These are phyloP conservation scores for Protonibea diacanthus DNA, from an alignment of 2,797 vertebrate genomes.

Conservation along the genomic window DNA sequence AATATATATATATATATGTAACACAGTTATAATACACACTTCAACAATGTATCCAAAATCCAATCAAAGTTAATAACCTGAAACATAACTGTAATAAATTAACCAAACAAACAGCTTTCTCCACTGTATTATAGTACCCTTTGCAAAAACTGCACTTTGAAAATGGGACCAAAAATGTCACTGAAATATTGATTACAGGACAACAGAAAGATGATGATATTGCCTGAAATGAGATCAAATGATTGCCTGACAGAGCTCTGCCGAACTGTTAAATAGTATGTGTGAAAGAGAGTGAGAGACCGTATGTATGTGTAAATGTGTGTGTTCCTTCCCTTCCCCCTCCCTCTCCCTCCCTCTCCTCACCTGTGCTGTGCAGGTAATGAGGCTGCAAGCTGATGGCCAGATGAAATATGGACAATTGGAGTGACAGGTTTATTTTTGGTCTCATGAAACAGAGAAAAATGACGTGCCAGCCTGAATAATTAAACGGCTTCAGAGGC, in stretches of 20 bases:
- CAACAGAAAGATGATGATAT: conserved; percentile 54
- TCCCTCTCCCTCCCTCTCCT: conserved; percentile 3
- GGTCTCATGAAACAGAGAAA: conserved; percentile 63
- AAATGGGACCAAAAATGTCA: conserved; percentile 44
- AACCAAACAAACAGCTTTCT: conserved; percentile 27
- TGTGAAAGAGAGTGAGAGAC: not conserved
- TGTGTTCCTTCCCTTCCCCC: conserved; percentile 12
- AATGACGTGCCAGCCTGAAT: conserved; percentile 77
- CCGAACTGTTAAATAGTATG: conserved; percentile 33
- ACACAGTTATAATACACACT: not conserved
- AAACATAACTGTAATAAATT: conserved; percentile 11
- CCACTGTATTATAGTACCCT: conserved; percentile 13
- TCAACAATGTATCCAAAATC: not conserved
- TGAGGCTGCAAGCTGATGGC: conserved; percentile 68
- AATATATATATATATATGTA: not conserved
- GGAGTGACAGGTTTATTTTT: conserved; percentile 76
- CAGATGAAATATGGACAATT: conserved; percentile 68
- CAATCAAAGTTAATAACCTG: not conserved
- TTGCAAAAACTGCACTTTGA: conserved; percentile 30
- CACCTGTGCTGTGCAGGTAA: conserved; percentile 60
- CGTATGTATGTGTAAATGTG: not conserved
- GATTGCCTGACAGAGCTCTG: conserved; percentile 39
- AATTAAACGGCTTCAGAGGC: conserved; percentile 76
- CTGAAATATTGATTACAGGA: conserved; percentile 58
- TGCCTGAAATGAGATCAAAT: conserved; percentile 61